Evolutionary conservation across 2,113 vertebrate genomes (phyloP).

Genomic region (Rhinoderma darwinii): DNA sequence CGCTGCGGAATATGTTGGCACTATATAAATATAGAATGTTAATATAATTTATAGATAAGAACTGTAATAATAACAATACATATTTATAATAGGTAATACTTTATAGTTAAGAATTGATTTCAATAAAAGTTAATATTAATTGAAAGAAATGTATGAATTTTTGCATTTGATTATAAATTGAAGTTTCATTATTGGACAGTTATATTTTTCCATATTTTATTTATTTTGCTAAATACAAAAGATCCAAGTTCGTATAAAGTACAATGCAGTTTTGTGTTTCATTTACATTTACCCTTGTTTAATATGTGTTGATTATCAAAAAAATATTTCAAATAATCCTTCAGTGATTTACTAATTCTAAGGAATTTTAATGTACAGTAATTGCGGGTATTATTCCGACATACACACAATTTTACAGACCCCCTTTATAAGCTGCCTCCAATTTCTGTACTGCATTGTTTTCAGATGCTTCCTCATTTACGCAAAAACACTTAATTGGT

Average conservation of each 20-base stretch:
- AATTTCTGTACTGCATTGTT: slow-evolving; percentile 30
- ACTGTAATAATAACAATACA: too few relatives aligned
- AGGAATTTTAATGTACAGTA: slow-evolving; percentile 41
- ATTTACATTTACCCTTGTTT: background rate
- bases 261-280: background rate
- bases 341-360: background rate
- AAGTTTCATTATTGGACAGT: too few relatives aligned
- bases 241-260: background rate
- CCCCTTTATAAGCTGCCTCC: slow-evolving; percentile 38
- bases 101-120: too few relatives aligned
- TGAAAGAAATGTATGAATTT: too few relatives aligned
- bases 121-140: too few relatives aligned
- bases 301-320: background rate
- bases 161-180: too few relatives aligned
- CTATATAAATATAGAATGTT: too few relatives aligned
- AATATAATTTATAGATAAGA: too few relatives aligned
- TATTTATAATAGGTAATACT: too few relatives aligned
- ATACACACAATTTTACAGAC: slow-evolving; percentile 14
- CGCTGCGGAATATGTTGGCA: too few relatives aligned
- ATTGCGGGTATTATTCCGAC: background rate
- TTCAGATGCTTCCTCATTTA: slow-evolving; percentile 38
- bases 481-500: slow-evolving; percentile 35
- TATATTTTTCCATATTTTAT: too few relatives aligned
- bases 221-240: background rate
- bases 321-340: background rate